Base-by-base conservation (phyloP, 2,888 invertebrate genomes). In the Mesorhabditis spiculigera region DNA sequence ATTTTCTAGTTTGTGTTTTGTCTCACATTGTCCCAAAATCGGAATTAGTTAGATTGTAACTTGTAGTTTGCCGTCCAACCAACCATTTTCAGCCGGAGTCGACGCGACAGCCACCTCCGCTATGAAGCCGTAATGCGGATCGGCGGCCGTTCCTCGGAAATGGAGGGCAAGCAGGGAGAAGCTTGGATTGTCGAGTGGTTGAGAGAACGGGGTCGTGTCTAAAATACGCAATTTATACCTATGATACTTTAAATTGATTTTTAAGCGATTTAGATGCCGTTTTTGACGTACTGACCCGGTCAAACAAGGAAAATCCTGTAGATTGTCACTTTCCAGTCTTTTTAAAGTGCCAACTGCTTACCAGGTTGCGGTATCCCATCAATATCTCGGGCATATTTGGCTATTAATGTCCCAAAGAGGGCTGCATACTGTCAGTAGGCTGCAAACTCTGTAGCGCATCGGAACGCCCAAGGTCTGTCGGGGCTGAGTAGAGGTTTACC, bases 101-200 rank as follows among this genome's bases (percentile, higher is more conserved):
- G 98, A 97, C 62, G 96, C 88, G 0, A 95, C 94, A 0, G 96
- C 92, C 67, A 98, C 91, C 89, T 98, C 97, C 16, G 97, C 98
- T 75, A 98, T 92, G 85, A 98, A 98, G 43, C 98, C 98, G 87
- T 95, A 93, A 16, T 90, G 90, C n/a, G 91, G 91, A 44, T 94
- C 93, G 1, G 96, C 96, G 43, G 96, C 95, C 79, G 95, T 95
- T 0, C 95, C 95, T 83, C 95, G 93, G 42, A 97, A 87, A 83
- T 93, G 92, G 0, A 98, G 89, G 82, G 94, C 94, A 78, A 98
- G 87, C 28, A 28, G 28, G 28, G 28, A 28, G 28, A 28, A 1
- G 28, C 28, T 28, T 28, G 28, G 28, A 28, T 28, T 28, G 28
- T 28, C 28, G 28, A 28, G 1, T 28, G 75, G 69, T 4, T 68